phyloP scores from a whole-genome alignment of 2,888 invertebrate species.

The Spilosoma lubricipeda region DNA sequence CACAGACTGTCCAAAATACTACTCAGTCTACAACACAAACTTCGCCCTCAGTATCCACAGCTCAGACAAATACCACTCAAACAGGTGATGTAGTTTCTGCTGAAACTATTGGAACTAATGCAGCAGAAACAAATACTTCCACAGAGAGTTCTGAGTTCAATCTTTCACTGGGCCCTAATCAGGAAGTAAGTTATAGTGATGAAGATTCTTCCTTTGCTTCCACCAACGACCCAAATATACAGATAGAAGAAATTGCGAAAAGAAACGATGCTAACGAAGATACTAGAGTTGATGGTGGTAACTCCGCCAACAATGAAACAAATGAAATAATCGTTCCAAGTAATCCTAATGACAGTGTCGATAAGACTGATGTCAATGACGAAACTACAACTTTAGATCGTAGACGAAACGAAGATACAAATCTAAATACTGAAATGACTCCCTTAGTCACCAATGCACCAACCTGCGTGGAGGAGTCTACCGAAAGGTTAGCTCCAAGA shows the following conservation, averaged over 20 bases:
- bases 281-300: constrained; percentile 54
- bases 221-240: constrained; percentile 58
- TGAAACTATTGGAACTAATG: constrained; percentile 62
- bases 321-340: constrained; percentile 51
- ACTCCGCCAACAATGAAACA: constrained; percentile 49
- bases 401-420: constrained; percentile 66
- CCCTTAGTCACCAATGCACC: constrained; percentile 45
- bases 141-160: constrained; percentile 58
- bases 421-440: constrained; percentile 56
- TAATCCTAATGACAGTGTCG: constrained; percentile 50
- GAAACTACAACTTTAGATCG: constrained; percentile 73
- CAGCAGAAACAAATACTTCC: constrained; percentile 63
- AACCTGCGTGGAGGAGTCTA: constrained; percentile 30
- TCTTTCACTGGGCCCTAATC: constrained; percentile 40
- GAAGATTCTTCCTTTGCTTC: constrained; percentile 56
- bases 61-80: constrained; percentile 78
- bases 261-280: constrained; percentile 58
- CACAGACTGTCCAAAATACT: constrained; percentile 82
- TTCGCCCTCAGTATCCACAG: constrained; percentile 79
- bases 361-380: constrained; percentile 49
- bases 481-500: constrained; percentile 62
- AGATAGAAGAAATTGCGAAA: constrained; percentile 76
- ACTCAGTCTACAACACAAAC: constrained; percentile 84
- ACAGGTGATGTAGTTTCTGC: constrained; percentile 73
- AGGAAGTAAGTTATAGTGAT: constrained; percentile 52